Percentiles rank a stretch among this genome's conserved stretches.
These are phyloP conservation scores for Hesperia comma DNA, from an alignment of 2,888 invertebrate species.

Conservation along the genomic window DNA sequence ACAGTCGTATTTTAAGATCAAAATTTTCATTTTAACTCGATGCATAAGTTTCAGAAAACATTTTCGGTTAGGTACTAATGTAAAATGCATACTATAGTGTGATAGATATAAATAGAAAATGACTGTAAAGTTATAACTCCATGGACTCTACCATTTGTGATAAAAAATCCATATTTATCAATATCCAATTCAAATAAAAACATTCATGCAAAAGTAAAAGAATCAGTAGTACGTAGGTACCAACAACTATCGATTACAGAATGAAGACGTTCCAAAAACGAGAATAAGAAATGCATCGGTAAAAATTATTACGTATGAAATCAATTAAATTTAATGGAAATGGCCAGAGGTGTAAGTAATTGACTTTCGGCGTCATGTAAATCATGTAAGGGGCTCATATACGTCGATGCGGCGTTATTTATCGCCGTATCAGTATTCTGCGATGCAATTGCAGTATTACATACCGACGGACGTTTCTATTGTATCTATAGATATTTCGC, in stretches of 20 bases:
- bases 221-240: neutral
- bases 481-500: neutral
- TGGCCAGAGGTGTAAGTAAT: constrained; percentile 58
- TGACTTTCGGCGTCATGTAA: constrained; percentile 40
- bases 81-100: too few species aligned
- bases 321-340: constrained; percentile 68
- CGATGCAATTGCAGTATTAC: constrained; percentile 7
- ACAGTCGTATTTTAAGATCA: too few species aligned
- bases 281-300: constrained; percentile 44
- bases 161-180: neutral
- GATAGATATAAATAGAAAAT: too few species aligned
- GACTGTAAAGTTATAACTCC: too few species aligned
- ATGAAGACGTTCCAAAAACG: constrained; percentile 28
- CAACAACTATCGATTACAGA: neutral
- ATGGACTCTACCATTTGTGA: too few species aligned
- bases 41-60: too few species aligned
- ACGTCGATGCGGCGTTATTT: constrained; percentile 50
- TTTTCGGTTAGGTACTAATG: too few species aligned
- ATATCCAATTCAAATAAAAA: neutral
- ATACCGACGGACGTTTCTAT: neutral
- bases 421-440: constrained; percentile 19
- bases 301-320: constrained; percentile 65
- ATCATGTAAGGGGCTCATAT: constrained; percentile 31
- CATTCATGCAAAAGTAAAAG: neutral
- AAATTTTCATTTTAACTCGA: too few species aligned